Percentiles rank a stretch among this genome's conserved stretches.
Evolutionary conservation across 2,888 invertebrate species (phyloP).

Genomic region (Herminia tarsipennalis): DNA sequence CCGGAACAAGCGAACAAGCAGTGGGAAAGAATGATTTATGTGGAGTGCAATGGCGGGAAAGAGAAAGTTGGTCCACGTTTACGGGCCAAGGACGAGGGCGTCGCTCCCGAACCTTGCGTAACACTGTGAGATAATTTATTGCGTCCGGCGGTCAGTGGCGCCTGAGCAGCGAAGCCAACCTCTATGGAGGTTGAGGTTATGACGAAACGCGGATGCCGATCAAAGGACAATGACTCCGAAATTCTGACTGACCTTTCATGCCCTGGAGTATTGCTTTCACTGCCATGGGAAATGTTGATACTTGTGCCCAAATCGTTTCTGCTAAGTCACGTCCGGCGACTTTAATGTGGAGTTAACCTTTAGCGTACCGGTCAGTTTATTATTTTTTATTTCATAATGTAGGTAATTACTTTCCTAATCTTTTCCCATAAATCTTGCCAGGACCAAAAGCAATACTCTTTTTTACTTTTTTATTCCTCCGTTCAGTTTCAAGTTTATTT

Average conservation of each 20-base stretch:
- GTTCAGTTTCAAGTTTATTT: too few species aligned
- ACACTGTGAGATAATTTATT: constrained; percentile 41
- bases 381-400: background rate
- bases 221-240: constrained; percentile 73
- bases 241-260: constrained; percentile 44
- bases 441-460: too few species aligned
- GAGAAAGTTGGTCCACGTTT: constrained; percentile 71
- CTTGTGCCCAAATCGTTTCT: constrained; percentile 18
- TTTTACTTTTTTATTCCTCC: too few species aligned
- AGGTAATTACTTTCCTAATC: too few species aligned
- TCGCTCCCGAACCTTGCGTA: constrained; percentile 65
- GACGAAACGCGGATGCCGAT: constrained; percentile 67
- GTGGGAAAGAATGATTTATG: constrained; percentile 53
- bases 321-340: constrained; percentile 6
- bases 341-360: background rate
- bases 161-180: constrained; percentile 20
- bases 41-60: constrained; percentile 49
- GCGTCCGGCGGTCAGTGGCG: constrained; percentile 20
- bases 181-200: constrained; percentile 45
- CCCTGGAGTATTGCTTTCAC: constrained; percentile 58
- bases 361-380: background rate
- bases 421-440: too few species aligned
- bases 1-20: constrained; percentile 39
- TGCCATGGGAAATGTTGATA: constrained; percentile 23
- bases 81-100: constrained; percentile 80